Evolutionary conservation across 1,140 invertebrate genomes (phyloP), one percentile per base, ranked within the genome.

Genomic region (Semibalanus balanoides): DNA sequence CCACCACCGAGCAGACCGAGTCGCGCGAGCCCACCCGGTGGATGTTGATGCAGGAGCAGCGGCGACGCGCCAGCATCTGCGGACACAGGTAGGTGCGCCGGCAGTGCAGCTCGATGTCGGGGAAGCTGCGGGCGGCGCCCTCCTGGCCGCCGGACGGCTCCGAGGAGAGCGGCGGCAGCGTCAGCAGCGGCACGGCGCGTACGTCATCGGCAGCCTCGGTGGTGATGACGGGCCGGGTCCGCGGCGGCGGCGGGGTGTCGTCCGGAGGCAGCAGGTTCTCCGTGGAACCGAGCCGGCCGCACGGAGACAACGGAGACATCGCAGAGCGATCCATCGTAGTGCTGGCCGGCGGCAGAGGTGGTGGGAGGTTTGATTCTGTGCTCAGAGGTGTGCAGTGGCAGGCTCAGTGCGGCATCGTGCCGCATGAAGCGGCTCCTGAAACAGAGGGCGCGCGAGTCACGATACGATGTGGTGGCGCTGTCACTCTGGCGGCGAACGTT

Each of bases 31-130:
- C 77, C 31, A 82, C 81, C 29, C 82, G 79, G 0, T 82, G 81
- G 22, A 83, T 74, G 74, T 77, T 80, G 74, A 75, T 80, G 74
- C 78, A 81, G 74, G 76, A 82, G 77, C 74, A 79, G 78, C 76
- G 76, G 75, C 79, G 77, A 71, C 74, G 79, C 51, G 79, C 76
- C 79, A 78, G 77, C 76, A 79, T 78, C 74, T 79, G 81, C 29
- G 78, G 77, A 40, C 79, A 75, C 29, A 76, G 78, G 31, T 79
- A 80, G n/a, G 79, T 76, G 19, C 81, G 85, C 79, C 89, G 85
- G 83, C 91, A 93, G 83, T 94, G 92, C 76, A 94, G 85, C 84
- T 94, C 93, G 80, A 95, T 92, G 82, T 95, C 93, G 27, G 93
- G 93, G 78, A 95, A 93, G 78, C 91, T 93, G 81, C 92, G 87